Evolutionary conservation across 2,797 vertebrate genomes (phyloP), one percentile per base, ranked within the genome.

Genomic region (Danio choprae): DNA sequence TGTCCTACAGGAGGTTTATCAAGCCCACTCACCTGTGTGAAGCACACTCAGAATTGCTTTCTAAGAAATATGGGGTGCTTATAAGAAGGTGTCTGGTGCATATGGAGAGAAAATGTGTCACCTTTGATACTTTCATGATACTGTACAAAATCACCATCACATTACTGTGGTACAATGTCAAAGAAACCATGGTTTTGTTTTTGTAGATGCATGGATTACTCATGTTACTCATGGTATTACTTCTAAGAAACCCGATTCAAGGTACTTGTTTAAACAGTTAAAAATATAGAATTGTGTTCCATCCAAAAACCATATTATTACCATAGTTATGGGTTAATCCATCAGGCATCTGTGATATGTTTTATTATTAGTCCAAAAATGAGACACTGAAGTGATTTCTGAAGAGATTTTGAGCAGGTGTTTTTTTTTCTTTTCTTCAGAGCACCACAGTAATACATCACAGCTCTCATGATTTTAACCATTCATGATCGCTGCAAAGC

Each of bases 401-500:
- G n/a, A 15, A 8, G 15, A 29, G 13, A 29, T 20, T 43, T 43
- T 5, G 53, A 12, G 51, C 12, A 67, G 63, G n/a, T 78, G 55
- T 70, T 65, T 38, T 53, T 20, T 29, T 70, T 65, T 38, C 53
- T 20, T 29, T 29, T 29, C 29, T 29, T 20, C 9, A 36, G 15
- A 29, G 1, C 38, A 9, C 4, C 18, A 53, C 18, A 12, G 38
- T 11, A 77, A 77, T 56, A 22, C n/a, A 56, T 68, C 22, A 18
- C 7, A 36, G 10, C 63, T 8, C 50, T 46, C 0, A 1, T 77
- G 74, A 77, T 48, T 68, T 38, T 77, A 68, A 46, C 22, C 36
- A 22, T 77, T 58, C 16, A 36, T 53, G 74, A 76, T 56, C 38
- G 41, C 6, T 62, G 55, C 13, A 16, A 62, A 62, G 77, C 55